phyloP scores from a whole-genome alignment of 1,140 invertebrate genomes.

The Dryas iulia region DNA sequence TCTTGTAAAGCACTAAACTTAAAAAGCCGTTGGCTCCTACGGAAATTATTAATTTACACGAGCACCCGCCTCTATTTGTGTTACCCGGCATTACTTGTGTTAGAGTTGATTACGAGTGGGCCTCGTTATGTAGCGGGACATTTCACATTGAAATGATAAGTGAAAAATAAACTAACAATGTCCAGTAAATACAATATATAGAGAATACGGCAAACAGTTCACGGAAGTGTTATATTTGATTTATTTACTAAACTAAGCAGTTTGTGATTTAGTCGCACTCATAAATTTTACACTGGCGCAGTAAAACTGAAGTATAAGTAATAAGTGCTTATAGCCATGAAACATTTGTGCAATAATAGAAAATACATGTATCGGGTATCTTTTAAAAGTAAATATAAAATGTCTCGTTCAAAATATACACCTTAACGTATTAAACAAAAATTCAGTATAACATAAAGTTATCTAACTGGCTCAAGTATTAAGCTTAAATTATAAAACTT shows the following conservation, averaged over 20 bases:
- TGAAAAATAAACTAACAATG: slow-evolving; percentile 41
- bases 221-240: neutral
- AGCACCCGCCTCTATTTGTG: slow-evolving; percentile 13
- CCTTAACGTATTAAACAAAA: neutral
- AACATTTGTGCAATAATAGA: no score
- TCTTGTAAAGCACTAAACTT: neutral
- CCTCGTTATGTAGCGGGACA: slow-evolving; percentile 34
- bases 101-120: slow-evolving; percentile 45
- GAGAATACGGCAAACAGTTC: neutral
- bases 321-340: neutral
- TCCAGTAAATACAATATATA: neutral
- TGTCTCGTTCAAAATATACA: no score
- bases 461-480: neutral
- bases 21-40: slow-evolving; percentile 21
- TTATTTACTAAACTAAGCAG: neutral
- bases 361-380: no score
- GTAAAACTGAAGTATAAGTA: neutral
- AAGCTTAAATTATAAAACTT: slow-evolving; percentile 20
- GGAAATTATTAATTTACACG: slow-evolving; percentile 23
- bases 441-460: neutral
- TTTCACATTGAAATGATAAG: slow-evolving; percentile 54
- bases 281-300: neutral
- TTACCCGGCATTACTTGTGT: slow-evolving; percentile 45
- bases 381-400: no score
- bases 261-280: neutral